Evolutionary conservation across 2,888 invertebrate species (phyloP), one percentile per base, ranked within the genome.

Genomic region (Ochropacha duplaris): DNA sequence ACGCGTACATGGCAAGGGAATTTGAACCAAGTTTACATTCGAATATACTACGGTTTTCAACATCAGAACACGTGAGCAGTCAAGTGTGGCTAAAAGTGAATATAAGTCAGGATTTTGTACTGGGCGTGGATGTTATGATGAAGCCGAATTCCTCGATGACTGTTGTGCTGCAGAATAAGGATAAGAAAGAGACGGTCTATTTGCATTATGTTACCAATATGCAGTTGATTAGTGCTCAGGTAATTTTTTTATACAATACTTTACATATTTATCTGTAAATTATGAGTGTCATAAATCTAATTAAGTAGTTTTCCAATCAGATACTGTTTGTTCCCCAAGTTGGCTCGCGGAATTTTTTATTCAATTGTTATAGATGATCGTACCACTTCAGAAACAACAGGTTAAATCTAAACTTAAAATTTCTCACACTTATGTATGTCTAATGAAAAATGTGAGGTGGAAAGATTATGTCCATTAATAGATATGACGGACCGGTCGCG

Each of bases 181-280:
- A 97, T 71, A 96, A 94, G 65, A 95, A 95, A 74, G 96, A 97
- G 71, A 93, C 94, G 1, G 97, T 96, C 83, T 95, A 95, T 83
- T 87, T 98, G 66, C 97, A 98, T 90, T 98, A 98, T 79, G 95
- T 97, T 58, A 95, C 96, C 19, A 96, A 95, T 64, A 95, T 95
- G 80, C 91, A 95, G 62, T 88, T 96, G 60, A 95, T 98, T 61
- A 94, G 95, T 61, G 94, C 95, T 44, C 95, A 96, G 90, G 96
- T 96, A 31, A 31, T 1, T 8, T 28, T 5, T 6, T 6, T 28
- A 1, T 6, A 4, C 8, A 9, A 6, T 28, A 8, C 8, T 28
- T 2, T 26, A 2, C 26, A 26, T 26, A 26, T 26, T 4, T 4
- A 2, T 26, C 2, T 26, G 26, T n/a, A n/a, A n/a, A n/a, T n/a